A percentile compares a stretch with the other conserved stretches of the same genome.
phyloP scores from a whole-genome alignment of 2,113 vertebrate species.

The Pongo abelii region DNA sequence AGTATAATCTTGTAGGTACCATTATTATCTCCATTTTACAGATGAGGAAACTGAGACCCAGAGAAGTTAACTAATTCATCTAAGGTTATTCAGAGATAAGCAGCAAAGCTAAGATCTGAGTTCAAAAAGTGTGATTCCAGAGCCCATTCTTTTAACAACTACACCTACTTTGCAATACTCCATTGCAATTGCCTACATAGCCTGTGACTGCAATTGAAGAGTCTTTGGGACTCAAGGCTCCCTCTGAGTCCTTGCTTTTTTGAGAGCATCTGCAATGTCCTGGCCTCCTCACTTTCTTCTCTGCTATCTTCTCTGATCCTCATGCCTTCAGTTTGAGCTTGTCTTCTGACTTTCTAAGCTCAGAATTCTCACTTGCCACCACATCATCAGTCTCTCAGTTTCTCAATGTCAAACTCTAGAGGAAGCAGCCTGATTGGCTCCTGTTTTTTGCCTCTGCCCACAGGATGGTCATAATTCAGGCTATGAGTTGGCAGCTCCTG shows the following conservation, averaged over 20 bases:
- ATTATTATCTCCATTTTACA: not conserved
- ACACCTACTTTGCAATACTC: not conserved
- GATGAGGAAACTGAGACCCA: not conserved
- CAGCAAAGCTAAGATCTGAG: not conserved
- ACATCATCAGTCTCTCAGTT: not conserved
- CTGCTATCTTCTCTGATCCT: not conserved
- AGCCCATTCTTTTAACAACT: not conserved
- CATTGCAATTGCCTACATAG: not conserved
- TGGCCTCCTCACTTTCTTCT: not conserved
- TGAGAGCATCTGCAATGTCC: not conserved
- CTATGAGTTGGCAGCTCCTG: not conserved
- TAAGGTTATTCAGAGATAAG: not conserved
- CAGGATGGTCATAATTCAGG: not conserved
- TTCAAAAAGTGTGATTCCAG: not conserved
- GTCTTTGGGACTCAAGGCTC: no score
- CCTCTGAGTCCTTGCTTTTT: not conserved
- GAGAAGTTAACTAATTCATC: not conserved
- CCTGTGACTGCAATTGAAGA: not conserved
- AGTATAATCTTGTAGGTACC: not conserved
- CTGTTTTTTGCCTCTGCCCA: not conserved
- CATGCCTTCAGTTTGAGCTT: not conserved
- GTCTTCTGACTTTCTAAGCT: not conserved
- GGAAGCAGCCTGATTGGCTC: not conserved
- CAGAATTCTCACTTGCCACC: not conserved
- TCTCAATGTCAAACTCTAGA: not conserved